These are phyloP conservation scores for Apis dorsata DNA, from an alignment of 1,140 invertebrate genomes.

Conservation along the genomic window DNA sequence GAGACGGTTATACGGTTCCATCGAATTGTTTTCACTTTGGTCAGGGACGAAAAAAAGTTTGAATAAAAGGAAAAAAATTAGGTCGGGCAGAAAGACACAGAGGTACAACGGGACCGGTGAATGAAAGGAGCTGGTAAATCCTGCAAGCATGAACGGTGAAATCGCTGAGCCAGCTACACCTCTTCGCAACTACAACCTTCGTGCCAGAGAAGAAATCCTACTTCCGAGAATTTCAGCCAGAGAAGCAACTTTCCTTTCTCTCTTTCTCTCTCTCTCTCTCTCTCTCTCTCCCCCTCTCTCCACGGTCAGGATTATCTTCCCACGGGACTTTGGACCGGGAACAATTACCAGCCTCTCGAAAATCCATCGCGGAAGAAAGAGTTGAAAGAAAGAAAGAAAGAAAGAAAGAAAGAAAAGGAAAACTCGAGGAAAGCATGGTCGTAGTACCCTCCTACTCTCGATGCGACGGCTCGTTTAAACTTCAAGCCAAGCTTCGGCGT, in stretches of 20 bases:
- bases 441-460: background rate
- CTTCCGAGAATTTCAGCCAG: conserved; percentile 66
- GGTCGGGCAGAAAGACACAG: conserved; percentile 14
- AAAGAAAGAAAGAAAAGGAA: background rate
- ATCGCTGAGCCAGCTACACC: conserved; percentile 41
- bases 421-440: conserved; percentile 3
- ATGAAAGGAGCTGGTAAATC: conserved; percentile 46
- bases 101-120: conserved; percentile 9
- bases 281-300: conserved; percentile 47
- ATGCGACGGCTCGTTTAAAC: background rate
- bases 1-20: background rate
- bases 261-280: conserved; percentile 32
- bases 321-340: conserved; percentile 44
- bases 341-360: conserved; percentile 44
- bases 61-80: conserved; percentile 17
- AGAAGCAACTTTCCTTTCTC: conserved; percentile 66
- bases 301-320: conserved; percentile 47
- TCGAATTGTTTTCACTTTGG: background rate
- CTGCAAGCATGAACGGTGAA: conserved; percentile 34
- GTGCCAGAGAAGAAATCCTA: conserved; percentile 65
- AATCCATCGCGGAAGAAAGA: conserved; percentile 50
- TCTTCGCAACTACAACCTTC: conserved; percentile 45
- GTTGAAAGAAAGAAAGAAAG: background rate
- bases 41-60: conserved; percentile 27
- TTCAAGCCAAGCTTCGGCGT: background rate